phyloP scores from a whole-genome alignment of 2,113 vertebrate species.

The Percopsis transmontana region DNA sequence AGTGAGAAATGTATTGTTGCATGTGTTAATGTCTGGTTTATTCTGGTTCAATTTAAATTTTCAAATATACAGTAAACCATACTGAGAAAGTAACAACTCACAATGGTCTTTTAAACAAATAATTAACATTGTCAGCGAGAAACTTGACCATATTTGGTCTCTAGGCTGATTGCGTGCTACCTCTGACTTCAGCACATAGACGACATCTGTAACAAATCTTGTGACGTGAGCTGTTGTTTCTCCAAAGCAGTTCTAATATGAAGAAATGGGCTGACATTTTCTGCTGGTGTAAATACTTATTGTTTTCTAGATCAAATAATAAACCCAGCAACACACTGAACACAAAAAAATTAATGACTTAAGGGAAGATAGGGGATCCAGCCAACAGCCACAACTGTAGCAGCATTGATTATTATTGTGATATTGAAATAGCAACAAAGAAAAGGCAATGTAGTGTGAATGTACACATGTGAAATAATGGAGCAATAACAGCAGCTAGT shows the following conservation, averaged over 20 bases:
- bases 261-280: constrained; percentile 1
- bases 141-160: not conserved
- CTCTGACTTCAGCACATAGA: no score
- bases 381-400: not conserved
- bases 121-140: no score
- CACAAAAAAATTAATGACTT: not conserved
- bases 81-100: not conserved
- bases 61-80: constrained; percentile 8
- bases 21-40: no score
- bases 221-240: constrained; percentile 28
- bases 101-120: no score
- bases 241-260: constrained; percentile 31
- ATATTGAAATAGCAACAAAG: no score
- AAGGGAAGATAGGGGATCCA: not conserved
- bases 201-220: constrained; percentile 13
- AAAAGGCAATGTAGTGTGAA: no score
- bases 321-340: not conserved
- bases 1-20: no score
- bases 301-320: constrained; percentile 14
- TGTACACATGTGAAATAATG: no score
- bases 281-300: constrained; percentile 11
- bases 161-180: not conserved
- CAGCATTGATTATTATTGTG: not conserved
- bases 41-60: no score
- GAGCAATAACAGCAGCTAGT: no score